Evolutionary conservation across 2,113 vertebrate genomes (phyloP).

Genomic region (Caretta caretta): DNA sequence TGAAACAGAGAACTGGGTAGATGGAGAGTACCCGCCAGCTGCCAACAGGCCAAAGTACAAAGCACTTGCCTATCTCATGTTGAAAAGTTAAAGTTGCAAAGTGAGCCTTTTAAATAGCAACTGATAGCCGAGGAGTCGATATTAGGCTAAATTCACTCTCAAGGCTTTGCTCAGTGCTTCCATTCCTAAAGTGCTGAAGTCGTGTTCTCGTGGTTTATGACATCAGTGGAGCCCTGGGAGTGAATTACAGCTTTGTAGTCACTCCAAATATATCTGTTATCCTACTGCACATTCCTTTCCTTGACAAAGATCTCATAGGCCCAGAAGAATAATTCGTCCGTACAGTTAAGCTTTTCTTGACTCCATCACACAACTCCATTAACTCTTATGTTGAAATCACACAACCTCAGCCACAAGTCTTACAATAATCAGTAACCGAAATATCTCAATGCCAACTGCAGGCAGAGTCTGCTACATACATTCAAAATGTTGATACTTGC

Average conservation of each 20-base stretch:
- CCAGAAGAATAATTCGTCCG: neutral
- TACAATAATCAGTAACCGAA: neutral
- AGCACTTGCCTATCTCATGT: rapidly evolving
- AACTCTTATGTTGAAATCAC: rapidly evolving
- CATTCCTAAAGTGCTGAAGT: neutral
- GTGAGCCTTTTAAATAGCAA: neutral
- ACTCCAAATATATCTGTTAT: neutral
- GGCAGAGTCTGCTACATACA: neutral
- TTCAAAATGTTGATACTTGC: rapidly evolving
- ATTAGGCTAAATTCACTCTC: neutral
- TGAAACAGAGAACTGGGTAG: neutral
- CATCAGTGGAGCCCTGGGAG: neutral
- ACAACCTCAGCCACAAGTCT: rapidly evolving
- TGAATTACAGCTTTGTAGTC: neutral
- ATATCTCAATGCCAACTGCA: neutral
- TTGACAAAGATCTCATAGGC: neutral
- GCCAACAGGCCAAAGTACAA: neutral
- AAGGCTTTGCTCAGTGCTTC: neutral
- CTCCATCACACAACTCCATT: rapidly evolving
- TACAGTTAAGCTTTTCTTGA: neutral
- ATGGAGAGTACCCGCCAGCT: neutral
- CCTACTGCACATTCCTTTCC: neutral
- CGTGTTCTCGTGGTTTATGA: neutral
- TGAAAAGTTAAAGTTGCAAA: neutral
- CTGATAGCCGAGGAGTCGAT: neutral